Base-by-base conservation (phyloP, 2,797 vertebrate genomes). In the Chaunax sp. region DNA sequence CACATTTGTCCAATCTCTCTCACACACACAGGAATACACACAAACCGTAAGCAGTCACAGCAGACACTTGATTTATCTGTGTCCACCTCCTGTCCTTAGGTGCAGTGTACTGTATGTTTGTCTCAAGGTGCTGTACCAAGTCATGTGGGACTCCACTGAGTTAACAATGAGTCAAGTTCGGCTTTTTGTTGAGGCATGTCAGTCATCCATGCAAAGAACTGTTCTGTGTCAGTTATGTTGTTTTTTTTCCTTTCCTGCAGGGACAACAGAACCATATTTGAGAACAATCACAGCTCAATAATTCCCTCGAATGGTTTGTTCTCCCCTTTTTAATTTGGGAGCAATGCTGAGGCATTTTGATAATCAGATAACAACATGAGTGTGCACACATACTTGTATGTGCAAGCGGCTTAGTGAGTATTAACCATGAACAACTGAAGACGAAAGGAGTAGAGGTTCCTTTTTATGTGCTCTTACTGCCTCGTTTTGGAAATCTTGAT, bases 61-160 rank as follows among this genome's bases (percentile, higher is more conserved):
- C 69, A 74, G 69, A 72, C 70, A 81, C 70, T 70, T 70, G 70
- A 37, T 72, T 85, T 79, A 75, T 63, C 75, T 69, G 71, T 74
- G 72, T 87, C 75, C 82, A 84, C 71, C 73, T 82, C 60, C 84
- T 58, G 82, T 87, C 72, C 26, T 60, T 86, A 47, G 70, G 74
- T 81, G 68, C 72, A 55, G 40, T 72, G 71, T 81, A 57, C 70
- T 74, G 61, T 85, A 53, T 85, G 78, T 86, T 80, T n/a, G 71
- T 88, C 55, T 82, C 14, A 78, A 78, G 80, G 75, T 84, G 81
- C 81, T 73, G 72, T 85, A 69, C 71, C 9, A 59, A 64, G 69
- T 83, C 68, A 52, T 30, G 20, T 73, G 78, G 64, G 75, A 82
- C 82, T 78, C 68, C 52, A 52, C 47, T 7, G 53, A 59, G 49